Percentiles rank a stretch among this genome's conserved stretches.
These are phyloP conservation scores for Crossaster papposus DNA, from an alignment of 53 echinoderm and acorn worm species.

Conservation along the genomic window DNA sequence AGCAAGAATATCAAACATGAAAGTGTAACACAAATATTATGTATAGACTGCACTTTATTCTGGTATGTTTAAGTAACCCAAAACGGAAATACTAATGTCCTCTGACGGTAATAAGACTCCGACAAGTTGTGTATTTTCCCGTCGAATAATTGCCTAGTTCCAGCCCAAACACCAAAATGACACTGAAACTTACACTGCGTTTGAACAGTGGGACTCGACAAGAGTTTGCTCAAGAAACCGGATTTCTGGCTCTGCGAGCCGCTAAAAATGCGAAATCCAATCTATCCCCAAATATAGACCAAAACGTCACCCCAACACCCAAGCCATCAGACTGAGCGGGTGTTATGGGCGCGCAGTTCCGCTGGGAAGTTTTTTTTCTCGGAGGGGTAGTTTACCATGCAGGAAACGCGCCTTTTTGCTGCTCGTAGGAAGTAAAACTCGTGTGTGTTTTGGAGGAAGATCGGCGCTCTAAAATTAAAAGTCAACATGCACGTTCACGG, in stretches of 20 bases:
- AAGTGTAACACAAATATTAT: not conserved
- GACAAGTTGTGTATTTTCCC: not conserved
- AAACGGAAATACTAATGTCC: not conserved
- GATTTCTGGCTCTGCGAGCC: conserved; percentile 1
- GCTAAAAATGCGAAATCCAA: conserved; percentile 15
- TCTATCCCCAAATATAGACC: conserved; percentile 31
- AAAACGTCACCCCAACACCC: conserved; percentile 40
- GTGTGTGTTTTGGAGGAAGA: not conserved
- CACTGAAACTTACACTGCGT: conserved; percentile 27
- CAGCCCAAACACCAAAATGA: not conserved
- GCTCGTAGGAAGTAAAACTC: not conserved
- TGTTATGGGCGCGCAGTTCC: not conserved
- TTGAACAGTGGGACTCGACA: conserved; percentile 22
- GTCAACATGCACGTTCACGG: conserved; percentile 36
- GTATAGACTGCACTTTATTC: not conserved
- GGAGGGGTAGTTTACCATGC: conserved; percentile 36
- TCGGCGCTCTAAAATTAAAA: conserved; percentile 45
- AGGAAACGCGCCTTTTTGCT: conserved; percentile 2
- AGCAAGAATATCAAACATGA: not conserved
- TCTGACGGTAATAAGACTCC: not conserved
- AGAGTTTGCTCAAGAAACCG: conserved; percentile 25
- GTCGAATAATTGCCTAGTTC: not conserved
- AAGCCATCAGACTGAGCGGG: not conserved
- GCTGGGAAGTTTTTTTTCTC: not conserved
- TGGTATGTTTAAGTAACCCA: not conserved